Conservation (phyloP, 2,888 invertebrate species). For the Thera obeliscata region DNA sequence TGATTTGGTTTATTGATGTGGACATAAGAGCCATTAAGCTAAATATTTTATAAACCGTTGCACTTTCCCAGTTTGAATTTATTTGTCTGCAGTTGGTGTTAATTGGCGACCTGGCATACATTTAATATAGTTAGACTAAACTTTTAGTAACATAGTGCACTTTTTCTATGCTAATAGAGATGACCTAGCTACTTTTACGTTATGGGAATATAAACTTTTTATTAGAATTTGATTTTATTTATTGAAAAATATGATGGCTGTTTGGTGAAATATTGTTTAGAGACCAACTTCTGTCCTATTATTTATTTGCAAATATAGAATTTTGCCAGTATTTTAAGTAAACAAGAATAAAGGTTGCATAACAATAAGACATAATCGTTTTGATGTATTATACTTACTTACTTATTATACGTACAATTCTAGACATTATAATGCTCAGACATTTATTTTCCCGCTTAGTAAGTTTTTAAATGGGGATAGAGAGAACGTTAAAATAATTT, state of each 20-base stretch:
- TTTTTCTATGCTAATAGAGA: background rate
- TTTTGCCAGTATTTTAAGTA: no score
- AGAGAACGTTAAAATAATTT: no score
- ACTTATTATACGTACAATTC: no score
- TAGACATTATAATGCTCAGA: no score
- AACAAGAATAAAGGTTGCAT: no score
- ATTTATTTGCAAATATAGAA: no score
- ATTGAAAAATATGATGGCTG: background rate
- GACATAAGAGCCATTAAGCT: constrained; percentile 5
- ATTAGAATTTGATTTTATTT: background rate
- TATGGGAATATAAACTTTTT: background rate
- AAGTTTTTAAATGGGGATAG: no score
- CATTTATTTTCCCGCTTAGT: no score
- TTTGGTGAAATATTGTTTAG: background rate
- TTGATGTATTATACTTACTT: no score
- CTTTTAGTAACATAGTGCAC: constrained; percentile 2
- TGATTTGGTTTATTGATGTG: background rate
- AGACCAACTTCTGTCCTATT: background rate
- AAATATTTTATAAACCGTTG: constrained; percentile 11
- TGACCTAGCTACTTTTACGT: constrained; percentile 4
- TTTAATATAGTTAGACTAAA: background rate
- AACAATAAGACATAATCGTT: no score
- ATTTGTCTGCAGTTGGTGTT: constrained; percentile 20
- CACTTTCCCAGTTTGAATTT: constrained; percentile 20
- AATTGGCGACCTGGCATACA: constrained; percentile 16